Percentiles rank a stretch among this genome's conserved stretches.
These are phyloP conservation scores for Noctua comes DNA, from an alignment of 2,888 invertebrate species.

Conservation along the genomic window DNA sequence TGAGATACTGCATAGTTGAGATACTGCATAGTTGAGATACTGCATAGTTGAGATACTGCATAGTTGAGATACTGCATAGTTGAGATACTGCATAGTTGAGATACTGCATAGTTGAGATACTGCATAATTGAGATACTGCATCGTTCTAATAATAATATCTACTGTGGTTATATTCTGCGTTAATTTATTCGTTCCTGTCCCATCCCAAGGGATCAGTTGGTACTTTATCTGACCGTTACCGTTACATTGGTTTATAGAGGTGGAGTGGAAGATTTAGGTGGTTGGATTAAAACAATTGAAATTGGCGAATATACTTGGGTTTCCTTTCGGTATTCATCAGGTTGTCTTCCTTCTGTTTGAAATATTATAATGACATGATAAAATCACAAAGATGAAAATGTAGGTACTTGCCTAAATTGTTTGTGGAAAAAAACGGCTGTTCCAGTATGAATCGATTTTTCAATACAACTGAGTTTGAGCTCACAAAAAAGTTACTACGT, in stretches of 20 bases:
- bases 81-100: too few species aligned
- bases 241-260: constrained; percentile 66
- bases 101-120: too few species aligned
- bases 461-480: neutral
- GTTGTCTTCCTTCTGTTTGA: neutral
- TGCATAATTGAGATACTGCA: neutral
- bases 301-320: neutral
- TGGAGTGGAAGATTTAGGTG: constrained; percentile 53
- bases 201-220: constrained; percentile 61
- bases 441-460: neutral
- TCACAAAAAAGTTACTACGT: neutral
- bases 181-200: constrained; percentile 48
- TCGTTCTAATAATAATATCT: neutral
- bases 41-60: too few species aligned
- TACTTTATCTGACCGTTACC: constrained; percentile 68
- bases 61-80: too few species aligned
- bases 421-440: neutral
- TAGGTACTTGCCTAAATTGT: neutral
- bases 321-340: neutral
- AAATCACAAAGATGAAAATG: neutral
- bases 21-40: too few species aligned
- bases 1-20: too few species aligned
- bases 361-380: neutral
- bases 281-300: constrained; percentile 63
- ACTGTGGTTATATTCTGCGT: constrained; percentile 6